Conservation (phyloP, 2,113 vertebrate genomes). For the Pelodiscus sinensis region DNA sequence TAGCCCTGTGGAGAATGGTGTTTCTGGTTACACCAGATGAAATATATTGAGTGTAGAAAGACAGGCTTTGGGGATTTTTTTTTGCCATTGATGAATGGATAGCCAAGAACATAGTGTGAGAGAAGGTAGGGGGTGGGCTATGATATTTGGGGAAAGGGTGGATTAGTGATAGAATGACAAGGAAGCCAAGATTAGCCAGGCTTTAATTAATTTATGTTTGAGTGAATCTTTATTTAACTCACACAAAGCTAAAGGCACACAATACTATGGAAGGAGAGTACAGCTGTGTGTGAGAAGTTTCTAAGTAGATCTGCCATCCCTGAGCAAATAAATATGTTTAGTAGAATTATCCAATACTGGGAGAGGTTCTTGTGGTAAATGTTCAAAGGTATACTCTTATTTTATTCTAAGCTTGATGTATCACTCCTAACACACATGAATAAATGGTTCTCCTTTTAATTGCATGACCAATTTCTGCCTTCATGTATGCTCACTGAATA, state of each 20-base stretch:
- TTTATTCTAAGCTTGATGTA: background rate
- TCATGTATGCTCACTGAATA: conserved; percentile 2
- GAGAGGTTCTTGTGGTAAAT: background rate
- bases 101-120: background rate
- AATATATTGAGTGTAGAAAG: background rate
- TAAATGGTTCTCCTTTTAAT: accelerated
- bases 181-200: background rate
- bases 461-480: background rate
- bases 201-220: accelerated
- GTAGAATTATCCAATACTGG: accelerated
- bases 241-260: background rate
- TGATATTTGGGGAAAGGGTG: background rate
- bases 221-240: background rate
- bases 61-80: accelerated
- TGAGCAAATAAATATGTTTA: background rate
- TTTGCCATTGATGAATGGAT: background rate
- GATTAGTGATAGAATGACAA: background rate
- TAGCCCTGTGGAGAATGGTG: background rate
- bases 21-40: conserved; percentile 17
- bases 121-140: too few species aligned
- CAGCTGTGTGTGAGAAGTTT: background rate
- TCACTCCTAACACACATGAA: background rate
- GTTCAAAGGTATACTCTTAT: accelerated
- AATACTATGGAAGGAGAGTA: background rate
- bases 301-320: accelerated